Percentiles rank a stretch among this genome's conserved stretches.
Conservation (phyloP, 2,113 vertebrate genomes). For the Micronycteris hirsuta region DNA sequence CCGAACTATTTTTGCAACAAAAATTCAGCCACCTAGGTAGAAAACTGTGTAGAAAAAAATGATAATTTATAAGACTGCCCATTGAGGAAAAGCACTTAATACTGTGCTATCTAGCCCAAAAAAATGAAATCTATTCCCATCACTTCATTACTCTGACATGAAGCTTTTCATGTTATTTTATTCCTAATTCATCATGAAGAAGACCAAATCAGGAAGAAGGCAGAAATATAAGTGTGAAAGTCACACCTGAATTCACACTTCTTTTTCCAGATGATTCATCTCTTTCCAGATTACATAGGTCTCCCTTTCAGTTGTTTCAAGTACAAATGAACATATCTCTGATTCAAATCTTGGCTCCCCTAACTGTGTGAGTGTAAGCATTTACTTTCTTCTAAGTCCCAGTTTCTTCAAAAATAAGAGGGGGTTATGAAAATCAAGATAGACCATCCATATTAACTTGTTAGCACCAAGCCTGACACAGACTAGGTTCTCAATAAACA, state of each 20-base stretch:
- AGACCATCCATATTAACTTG: background rate
- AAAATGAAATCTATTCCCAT: background rate
- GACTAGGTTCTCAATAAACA: background rate
- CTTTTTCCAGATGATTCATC: background rate
- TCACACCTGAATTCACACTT: background rate
- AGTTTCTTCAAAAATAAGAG: background rate
- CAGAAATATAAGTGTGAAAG: background rate
- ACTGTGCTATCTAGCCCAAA: background rate
- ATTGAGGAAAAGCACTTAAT: background rate
- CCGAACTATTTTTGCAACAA: conserved; percentile 34
- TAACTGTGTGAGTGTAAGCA: background rate
- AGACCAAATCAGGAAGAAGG: background rate
- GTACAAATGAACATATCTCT: background rate
- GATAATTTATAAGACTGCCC: background rate
- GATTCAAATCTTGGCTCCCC: background rate
- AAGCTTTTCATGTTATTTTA: conserved; percentile 6
- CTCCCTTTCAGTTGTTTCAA: background rate
- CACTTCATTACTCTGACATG: background rate
- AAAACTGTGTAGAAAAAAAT: conserved; percentile 14
- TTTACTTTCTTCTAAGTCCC: background rate
- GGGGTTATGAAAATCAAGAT: background rate
- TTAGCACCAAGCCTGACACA: background rate
- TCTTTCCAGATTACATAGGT: background rate
- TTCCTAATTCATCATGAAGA: background rate
- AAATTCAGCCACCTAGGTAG: conserved; percentile 10